Evolutionary conservation across 1,140 invertebrate species (phyloP), one percentile per base, ranked within the genome.

Genomic region (Liolophura sinensis): DNA sequence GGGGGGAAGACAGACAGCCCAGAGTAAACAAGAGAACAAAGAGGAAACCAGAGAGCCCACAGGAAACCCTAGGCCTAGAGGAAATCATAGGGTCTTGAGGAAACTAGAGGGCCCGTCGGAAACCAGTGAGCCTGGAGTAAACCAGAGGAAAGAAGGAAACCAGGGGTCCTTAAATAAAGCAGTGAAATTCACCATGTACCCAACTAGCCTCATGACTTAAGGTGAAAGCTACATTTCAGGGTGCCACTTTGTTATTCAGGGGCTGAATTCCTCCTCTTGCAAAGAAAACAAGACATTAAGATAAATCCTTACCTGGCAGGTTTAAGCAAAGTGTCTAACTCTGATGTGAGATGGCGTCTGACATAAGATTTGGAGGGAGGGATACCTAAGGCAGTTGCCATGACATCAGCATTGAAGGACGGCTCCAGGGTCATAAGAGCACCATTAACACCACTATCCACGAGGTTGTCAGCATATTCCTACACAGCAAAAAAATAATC

Each of bases 371-470:
- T 95, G 7, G 93, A 93, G 11, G 93, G 92, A 46, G 94, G 94
- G 76, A 97, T 96, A 60, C 93, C 94, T 49, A 97, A 85, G 14
- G 93, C 93, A 20, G 93, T 93, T 49, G 95, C 94, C 90, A 97
- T 94, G 51, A 93, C 95, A 80, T 97, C 95, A 31, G 94, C 93
- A 62, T 91, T 95, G 84, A 97, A 96, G 20, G 93, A 93, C 9
- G 85, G 92, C 78, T 97, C 95, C 72, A 97, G 83, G 48, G 96
- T 94, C 22, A 96, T 93, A 65, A 97, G 85, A 16, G 93, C 94
- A 69, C 95, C 94, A 78, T 97, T 94, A 0, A 97, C 93, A 71
- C 95, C 95, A 79, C 92, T 95, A 79, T 96, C 93, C 92, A 94
- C 94, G n/a, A 97, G 86, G 83, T 96, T 96, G 68, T 95, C 93